These are phyloP conservation scores for Amiota mariae DNA, from an alignment of 2,888 invertebrate species.

Conservation along the genomic window DNA sequence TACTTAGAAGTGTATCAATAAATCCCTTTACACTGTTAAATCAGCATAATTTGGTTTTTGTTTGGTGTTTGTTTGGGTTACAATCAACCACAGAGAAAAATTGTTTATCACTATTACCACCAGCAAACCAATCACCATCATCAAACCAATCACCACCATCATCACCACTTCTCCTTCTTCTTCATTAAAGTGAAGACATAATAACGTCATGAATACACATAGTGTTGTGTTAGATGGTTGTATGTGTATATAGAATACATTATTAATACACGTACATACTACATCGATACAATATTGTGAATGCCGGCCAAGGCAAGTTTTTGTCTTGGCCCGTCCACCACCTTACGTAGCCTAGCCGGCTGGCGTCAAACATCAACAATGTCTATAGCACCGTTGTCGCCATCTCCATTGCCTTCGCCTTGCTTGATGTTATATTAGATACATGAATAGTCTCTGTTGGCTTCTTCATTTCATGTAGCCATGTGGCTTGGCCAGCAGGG, in stretches of 20 bases:
- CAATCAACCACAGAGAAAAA: too few relatives aligned
- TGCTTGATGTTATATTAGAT: too few relatives aligned
- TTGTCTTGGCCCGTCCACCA: too few relatives aligned
- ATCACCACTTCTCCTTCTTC: too few relatives aligned
- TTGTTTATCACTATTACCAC: too few relatives aligned
- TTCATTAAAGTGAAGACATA: slow-evolving; percentile 15
- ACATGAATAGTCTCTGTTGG: slow-evolving; percentile 43
- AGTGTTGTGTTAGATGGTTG: neutral
- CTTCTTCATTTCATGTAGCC: slow-evolving; percentile 43
- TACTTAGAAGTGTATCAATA: too few relatives aligned
- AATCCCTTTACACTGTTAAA: neutral
- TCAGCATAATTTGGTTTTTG: slow-evolving; percentile 11
- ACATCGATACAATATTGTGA: too few relatives aligned
- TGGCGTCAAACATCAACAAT: slow-evolving; percentile 16
- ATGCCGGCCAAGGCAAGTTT: neutral
- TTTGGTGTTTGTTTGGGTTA: neutral
- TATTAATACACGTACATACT: too few relatives aligned
- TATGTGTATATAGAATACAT: neutral
- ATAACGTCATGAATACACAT: slow-evolving; percentile 9
- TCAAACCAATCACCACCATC: too few relatives aligned
- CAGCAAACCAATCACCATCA: too few relatives aligned
- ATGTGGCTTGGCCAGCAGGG: slow-evolving; percentile 31
- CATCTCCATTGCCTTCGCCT: neutral
- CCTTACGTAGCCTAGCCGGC: slow-evolving; percentile 2
- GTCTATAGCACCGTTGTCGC: neutral